Percentiles rank a stretch among this genome's conserved stretches.
Conservation (phyloP, 2,888 invertebrate genomes). For the Gymnoscelis rufifasciata region DNA sequence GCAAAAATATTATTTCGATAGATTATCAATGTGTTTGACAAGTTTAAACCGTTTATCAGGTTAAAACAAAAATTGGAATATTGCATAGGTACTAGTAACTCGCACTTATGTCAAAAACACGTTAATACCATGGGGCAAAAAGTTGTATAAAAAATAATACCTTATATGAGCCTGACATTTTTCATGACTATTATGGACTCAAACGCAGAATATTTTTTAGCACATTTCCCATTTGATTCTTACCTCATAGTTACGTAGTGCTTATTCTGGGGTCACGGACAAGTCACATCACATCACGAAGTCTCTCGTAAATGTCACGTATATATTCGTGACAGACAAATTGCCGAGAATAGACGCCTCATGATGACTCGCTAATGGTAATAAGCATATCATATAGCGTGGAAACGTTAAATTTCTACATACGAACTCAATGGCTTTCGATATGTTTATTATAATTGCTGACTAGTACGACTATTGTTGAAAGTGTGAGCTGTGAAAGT, state of each 20-base stretch:
- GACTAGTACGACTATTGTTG: background rate
- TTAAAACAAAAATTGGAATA: too few species aligned
- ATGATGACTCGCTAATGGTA: slow-evolving; percentile 7
- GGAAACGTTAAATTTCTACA: slow-evolving; percentile 10
- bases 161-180: too few species aligned
- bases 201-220: too few species aligned
- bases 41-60: too few species aligned
- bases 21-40: too few species aligned
- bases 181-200: too few species aligned
- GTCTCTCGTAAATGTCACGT: slow-evolving; percentile 27
- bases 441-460: slow-evolving; percentile 8
- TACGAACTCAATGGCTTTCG: background rate
- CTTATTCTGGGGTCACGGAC: slow-evolving; percentile 37
- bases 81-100: too few species aligned
- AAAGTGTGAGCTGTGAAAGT: background rate
- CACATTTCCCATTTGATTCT: too few species aligned
- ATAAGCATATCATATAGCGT: slow-evolving; percentile 8
- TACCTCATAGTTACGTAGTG: background rate
- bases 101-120: too few species aligned
- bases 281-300: slow-evolving; percentile 34
- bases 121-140: too few species aligned
- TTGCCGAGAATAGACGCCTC: slow-evolving; percentile 1
- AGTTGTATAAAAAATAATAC: too few species aligned
- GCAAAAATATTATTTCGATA: too few species aligned
- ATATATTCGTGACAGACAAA: slow-evolving; percentile 12